These are phyloP conservation scores for Alviniconcha strummeri DNA, from an alignment of 2,888 invertebrate genomes.

Conservation along the genomic window DNA sequence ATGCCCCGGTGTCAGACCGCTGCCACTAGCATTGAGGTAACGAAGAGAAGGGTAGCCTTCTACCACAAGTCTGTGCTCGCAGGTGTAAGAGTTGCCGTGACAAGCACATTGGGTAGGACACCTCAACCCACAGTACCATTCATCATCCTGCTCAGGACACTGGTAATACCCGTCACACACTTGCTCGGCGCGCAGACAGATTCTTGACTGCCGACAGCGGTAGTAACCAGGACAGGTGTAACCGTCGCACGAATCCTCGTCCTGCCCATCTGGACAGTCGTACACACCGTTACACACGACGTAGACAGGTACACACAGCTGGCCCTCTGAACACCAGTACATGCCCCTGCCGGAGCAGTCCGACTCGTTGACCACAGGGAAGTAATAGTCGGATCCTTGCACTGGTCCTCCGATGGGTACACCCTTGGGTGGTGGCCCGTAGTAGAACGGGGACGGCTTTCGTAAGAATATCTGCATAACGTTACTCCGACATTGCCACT, in stretches of 20 bases:
- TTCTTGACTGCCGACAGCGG: constrained; percentile 1
- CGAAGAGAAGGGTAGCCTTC: background rate
- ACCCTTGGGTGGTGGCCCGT: no score
- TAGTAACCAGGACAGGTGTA: constrained; percentile 3
- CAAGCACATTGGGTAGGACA: background rate
- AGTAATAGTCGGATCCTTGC: no score
- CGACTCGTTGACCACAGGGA: no score
- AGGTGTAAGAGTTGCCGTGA: background rate
- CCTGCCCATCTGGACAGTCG: constrained; percentile 12
- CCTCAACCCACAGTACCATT: background rate
- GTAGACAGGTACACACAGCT: background rate
- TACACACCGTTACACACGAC: background rate
- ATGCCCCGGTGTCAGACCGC: background rate
- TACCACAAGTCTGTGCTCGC: background rate
- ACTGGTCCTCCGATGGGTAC: no score
- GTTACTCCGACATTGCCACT: no score
- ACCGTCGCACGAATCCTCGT: background rate
- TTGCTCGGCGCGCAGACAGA: background rate
- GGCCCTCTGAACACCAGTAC: no score
- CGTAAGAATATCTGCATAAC: no score
- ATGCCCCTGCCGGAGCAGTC: no score
- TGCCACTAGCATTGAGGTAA: background rate
- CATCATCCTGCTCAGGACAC: background rate
- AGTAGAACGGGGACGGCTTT: no score
- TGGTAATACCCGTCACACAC: background rate